Percentiles rank a stretch among this genome's conserved stretches.
These are phyloP conservation scores for Nannobrachium achirus DNA, from an alignment of 2,113 vertebrate species.

Conservation along the genomic window DNA sequence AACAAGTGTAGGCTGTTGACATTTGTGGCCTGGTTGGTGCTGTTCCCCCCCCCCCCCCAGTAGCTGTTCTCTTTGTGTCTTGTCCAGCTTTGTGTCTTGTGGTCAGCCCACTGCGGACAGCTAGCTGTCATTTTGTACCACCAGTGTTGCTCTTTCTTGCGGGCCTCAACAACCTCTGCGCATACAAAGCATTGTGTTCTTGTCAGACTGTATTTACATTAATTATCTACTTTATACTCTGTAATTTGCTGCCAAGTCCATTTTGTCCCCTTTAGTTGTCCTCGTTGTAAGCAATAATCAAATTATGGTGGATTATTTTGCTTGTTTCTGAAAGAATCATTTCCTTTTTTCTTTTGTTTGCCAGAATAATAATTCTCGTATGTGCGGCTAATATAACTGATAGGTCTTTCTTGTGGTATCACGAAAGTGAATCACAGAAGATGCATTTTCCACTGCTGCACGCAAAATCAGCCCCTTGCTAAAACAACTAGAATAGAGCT, in stretches of 20 bases:
- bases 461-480: neutral
- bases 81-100: constrained; percentile 13
- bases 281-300: neutral
- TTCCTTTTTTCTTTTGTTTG: neutral
- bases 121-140: neutral
- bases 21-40: too few relatives aligned
- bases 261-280: too few relatives aligned
- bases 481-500: neutral
- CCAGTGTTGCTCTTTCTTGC: too few relatives aligned
- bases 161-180: too few relatives aligned
- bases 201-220: neutral
- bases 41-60: too few relatives aligned
- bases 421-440: constrained; percentile 9
- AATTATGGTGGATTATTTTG: neutral
- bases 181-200: too few relatives aligned
- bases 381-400: constrained; percentile 1
- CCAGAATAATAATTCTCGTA: neutral
- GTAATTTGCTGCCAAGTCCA: neutral
- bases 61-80: constrained; percentile 21
- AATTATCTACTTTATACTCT: neutral
- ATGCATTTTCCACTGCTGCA: neutral
- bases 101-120: neutral
- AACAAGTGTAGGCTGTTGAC: too few relatives aligned
- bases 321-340: neutral
- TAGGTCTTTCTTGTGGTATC: neutral